Base-by-base conservation (phyloP, 2,888 invertebrate genomes). In the Augiades crinisus region DNA sequence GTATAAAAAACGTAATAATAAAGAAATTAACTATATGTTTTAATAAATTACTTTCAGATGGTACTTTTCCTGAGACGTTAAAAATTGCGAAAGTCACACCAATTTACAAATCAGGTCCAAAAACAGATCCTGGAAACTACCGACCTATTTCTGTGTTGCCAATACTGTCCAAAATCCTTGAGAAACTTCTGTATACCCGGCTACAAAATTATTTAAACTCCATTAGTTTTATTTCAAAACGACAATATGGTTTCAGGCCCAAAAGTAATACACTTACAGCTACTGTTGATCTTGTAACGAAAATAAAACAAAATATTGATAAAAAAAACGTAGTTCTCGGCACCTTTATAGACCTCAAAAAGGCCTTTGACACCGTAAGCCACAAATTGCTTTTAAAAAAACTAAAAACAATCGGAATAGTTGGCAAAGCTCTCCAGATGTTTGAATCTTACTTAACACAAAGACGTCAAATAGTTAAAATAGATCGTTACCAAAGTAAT, bases 51-150 rank as follows among this genome's bases (percentile, higher is more conserved):
- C 14, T 46, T 3, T 27, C 5, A n/a, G n/a, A 31, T 31, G n/a
- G n/a, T n/a, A n/a, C n/a, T n/a, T n/a, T n/a, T n/a, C n/a, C n/a
- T n/a, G n/a, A n/a, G n/a, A n/a, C 17, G 5, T 16, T 60, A 4
- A 61, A 60, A 37, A 14, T 59, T 5, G 60, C 64, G 0, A 61
- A 59, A 12, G 22, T 40, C 10, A 41, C 27, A 5, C 47, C 47
- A 22, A 43, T 52, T 34, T 36, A 46, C 17, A 56, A 46, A 30
- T 21, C 14, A 41, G 55, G 49, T 6, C 1, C 14, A 8, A 50
- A 47, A 43, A 51, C 38, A 13, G 47, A 40, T 21, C 5, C 37
- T 12, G 21, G 33, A 21, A 51, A 53, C n/a, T 50, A 52, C 21
- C 14, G 50, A 7, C 49, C 55, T 0, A 46, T 54, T 1, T 52